Conservation (phyloP, 2,888 invertebrate species). For the Anarsia innoxiella region DNA sequence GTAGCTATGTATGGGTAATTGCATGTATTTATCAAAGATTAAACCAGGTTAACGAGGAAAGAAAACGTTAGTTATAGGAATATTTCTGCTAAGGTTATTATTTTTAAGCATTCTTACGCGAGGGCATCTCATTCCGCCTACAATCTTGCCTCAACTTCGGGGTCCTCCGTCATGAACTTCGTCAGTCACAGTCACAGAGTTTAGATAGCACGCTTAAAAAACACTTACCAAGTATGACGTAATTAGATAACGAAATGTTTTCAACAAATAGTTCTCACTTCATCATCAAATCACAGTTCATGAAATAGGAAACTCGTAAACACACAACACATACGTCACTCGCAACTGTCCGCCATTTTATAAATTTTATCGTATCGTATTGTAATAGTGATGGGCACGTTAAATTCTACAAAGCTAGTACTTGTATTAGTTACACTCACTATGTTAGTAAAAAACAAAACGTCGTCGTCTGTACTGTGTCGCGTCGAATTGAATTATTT, state of each 20-base stretch:
- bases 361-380: conserved; percentile 33
- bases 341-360: conserved; percentile 63
- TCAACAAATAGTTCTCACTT: conserved; percentile 41
- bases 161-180: conserved; percentile 33
- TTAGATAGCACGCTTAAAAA: conserved; percentile 14
- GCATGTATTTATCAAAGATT: no score
- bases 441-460: no score
- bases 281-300: conserved; percentile 46
- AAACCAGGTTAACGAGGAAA: no score
- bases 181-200: conserved; percentile 16
- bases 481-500: no score
- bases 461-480: no score
- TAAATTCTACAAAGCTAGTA: no score
- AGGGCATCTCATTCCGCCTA: conserved; percentile 46
- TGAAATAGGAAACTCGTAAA: conserved; percentile 51
- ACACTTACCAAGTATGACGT: conserved; percentile 42
- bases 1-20: no score
- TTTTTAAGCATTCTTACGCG: conserved; percentile 16
- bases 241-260: conserved; percentile 30
- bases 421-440: no score
- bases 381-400: no score
- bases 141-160: conserved; percentile 38
- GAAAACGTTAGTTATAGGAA: neutral
- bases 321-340: conserved; percentile 72
- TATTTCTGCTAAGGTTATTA: neutral